Evolutionary conservation across 2,113 vertebrate species (phyloP), one percentile per base, ranked within the genome.

Genomic region (Bucco capensis): DNA sequence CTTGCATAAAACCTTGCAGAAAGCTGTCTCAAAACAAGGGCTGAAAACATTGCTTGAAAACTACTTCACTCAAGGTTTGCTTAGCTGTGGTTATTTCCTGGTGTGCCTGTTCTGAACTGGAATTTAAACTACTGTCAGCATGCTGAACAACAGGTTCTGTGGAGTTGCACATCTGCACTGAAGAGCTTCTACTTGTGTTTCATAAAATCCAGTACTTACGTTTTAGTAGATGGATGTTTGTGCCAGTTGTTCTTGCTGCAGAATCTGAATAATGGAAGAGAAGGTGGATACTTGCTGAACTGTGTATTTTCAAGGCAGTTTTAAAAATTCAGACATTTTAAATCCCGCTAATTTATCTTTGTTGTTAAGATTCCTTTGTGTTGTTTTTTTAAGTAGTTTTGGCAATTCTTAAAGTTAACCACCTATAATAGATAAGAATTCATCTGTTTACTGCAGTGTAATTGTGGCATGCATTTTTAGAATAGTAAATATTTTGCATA

Each of bases 1-100:
- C 98, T 99, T 16, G 69, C 33, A 21, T 97, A 86, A 28, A 64
- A 37, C 46, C 33, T 30, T 65, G 28, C 38, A 67, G 54, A 69
- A 72, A 25, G 50, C 44, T 74, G 23, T 69, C 64, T 57, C 13
- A 13, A 53, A 86, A 49, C 6, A 31, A 37, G 56, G 35, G 5
- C 60, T 72, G 65, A 72, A 67, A 80, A 57, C 9, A 0, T 24
- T 64, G 15, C 62, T 87, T 70, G 33, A 69, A 75, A 84, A 62
- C n/a, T 54, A 44, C 38, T 66, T 87, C 67, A 25, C 72, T 93
- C 86, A 92, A 88, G 88, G 27, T 87, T 92, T 92, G 23, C 33
- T 51, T 42, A 42, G 25, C 19, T 67, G n/a, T 40, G 24, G 66
- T 64, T 69, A 19, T n/a, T 72, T 19, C 40, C 21, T 24, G 11